Conservation (phyloP, 1,140 invertebrate species). For the Ridgeia piscesae region DNA sequence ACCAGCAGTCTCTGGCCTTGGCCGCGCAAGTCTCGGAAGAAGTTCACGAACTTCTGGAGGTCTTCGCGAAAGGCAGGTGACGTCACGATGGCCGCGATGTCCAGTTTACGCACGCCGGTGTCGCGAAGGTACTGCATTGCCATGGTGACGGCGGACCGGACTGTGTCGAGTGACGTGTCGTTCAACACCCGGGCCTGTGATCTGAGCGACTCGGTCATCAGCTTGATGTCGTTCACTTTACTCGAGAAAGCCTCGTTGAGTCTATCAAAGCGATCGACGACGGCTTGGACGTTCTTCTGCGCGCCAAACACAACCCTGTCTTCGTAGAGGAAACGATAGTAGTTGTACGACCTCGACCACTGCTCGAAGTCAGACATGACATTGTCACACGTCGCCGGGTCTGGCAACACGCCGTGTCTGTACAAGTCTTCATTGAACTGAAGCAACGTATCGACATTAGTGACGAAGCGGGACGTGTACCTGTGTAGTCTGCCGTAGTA, state of each 20-base stretch:
- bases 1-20: neutral
- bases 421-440: neutral
- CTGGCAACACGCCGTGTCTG: neutral
- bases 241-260: neutral
- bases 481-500: neutral
- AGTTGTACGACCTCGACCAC: neutral
- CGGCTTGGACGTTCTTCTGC: neutral
- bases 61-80: neutral
- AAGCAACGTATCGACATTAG: neutral
- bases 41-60: constrained; percentile 3
- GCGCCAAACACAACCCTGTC: neutral
- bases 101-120: neutral
- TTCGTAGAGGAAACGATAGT: constrained; percentile 8
- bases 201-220: neutral
- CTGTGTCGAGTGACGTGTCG: neutral
- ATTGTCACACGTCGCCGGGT: neutral
- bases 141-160: neutral
- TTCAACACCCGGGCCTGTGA: neutral
- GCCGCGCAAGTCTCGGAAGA: neutral
- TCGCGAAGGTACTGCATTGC: neutral
- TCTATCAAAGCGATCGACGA: neutral
- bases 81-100: neutral
- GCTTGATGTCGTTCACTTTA: neutral
- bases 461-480: neutral
- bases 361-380: neutral